Conservation (phyloP, 1,140 invertebrate species). For the Drosophila pruinosa region DNA sequence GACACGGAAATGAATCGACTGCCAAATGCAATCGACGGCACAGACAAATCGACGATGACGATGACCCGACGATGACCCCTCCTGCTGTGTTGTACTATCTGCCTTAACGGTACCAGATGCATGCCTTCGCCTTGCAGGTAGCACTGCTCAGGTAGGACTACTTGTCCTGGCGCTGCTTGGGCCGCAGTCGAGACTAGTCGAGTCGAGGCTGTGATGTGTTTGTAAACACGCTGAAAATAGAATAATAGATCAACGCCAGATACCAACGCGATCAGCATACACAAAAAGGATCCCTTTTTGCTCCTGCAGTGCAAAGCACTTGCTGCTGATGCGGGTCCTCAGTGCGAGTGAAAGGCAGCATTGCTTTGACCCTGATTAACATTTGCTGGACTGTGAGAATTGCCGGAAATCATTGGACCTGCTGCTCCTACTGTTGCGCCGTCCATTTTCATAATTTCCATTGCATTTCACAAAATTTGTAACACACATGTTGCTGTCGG, state of each 20-base stretch:
- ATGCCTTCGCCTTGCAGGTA: constrained; percentile 18
- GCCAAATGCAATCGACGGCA: constrained; percentile 56
- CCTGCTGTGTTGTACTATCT: constrained; percentile 1
- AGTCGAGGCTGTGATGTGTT: constrained; percentile 65
- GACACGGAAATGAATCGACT: constrained; percentile 68
- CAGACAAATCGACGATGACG: neutral
- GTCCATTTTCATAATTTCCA: constrained; percentile 47
- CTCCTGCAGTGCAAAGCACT: constrained; percentile 1
- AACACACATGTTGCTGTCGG: constrained; percentile 62
- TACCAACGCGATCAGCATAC: constrained; percentile 48
- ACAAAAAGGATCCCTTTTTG: neutral
- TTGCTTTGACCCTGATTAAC: constrained; percentile 9
- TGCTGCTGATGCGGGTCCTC: constrained; percentile 2
- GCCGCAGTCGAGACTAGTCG: too few species aligned
- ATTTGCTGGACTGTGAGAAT: constrained; percentile 34
- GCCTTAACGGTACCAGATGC: constrained; percentile 73
- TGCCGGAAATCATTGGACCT: constrained; percentile 39
- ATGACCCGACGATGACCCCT: constrained; percentile 41
- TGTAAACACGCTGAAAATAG: constrained; percentile 74
- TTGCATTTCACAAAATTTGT: constrained; percentile 65
- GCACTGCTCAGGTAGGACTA: constrained; percentile 9
- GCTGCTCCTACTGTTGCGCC: neutral
- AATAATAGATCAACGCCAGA: constrained; percentile 76
- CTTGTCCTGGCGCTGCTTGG: constrained; percentile 34
- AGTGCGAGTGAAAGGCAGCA: neutral